These are phyloP conservation scores for Acronicta alni DNA, from an alignment of 2,888 invertebrate genomes.

Conservation along the genomic window DNA sequence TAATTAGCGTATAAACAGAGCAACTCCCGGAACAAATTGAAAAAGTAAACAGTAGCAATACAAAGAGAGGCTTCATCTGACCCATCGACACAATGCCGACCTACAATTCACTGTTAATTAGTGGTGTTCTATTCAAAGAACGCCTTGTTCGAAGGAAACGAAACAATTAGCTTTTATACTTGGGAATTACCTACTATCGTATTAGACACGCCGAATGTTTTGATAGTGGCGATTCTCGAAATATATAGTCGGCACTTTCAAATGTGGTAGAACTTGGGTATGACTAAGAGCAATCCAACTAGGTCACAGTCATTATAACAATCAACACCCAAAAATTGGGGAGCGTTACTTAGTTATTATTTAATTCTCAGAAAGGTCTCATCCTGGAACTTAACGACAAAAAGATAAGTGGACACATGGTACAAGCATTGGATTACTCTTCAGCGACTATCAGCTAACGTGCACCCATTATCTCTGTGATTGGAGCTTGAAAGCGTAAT, in stretches of 20 bases:
- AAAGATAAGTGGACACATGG: conserved; percentile 72
- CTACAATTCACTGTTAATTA: conserved; percentile 83
- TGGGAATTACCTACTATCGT: conserved; percentile 59
- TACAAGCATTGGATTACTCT: conserved; percentile 77
- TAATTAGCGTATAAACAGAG: conserved; percentile 72
- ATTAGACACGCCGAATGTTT: conserved; percentile 49
- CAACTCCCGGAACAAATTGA: conserved; percentile 73
- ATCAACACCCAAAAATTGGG: conserved; percentile 77
- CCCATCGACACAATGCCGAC: conserved; percentile 78
- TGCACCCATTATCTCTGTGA: conserved; percentile 81
- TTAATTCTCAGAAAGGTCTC: conserved; percentile 55
- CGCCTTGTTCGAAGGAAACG: conserved; percentile 70
- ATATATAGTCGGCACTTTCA: conserved; percentile 41
- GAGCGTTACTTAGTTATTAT: conserved; percentile 49
- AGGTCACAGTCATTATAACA: conserved; percentile 82
- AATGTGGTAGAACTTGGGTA: conserved; percentile 49
- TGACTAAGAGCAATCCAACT: conserved; percentile 70
- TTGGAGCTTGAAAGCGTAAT: conserved; percentile 81
- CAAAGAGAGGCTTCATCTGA: conserved; percentile 83
- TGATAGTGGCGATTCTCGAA: conserved; percentile 13
- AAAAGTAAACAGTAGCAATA: conserved; percentile 81
- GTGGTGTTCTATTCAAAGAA: conserved; percentile 77
- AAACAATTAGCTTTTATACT: conserved; percentile 69
- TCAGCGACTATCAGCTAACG: conserved; percentile 69
- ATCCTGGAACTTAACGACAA: conserved; percentile 59